Evolutionary conservation across 35 echinoderm and acorn worm genomes (phyloP).

Genomic region (Ptychodera flava): DNA sequence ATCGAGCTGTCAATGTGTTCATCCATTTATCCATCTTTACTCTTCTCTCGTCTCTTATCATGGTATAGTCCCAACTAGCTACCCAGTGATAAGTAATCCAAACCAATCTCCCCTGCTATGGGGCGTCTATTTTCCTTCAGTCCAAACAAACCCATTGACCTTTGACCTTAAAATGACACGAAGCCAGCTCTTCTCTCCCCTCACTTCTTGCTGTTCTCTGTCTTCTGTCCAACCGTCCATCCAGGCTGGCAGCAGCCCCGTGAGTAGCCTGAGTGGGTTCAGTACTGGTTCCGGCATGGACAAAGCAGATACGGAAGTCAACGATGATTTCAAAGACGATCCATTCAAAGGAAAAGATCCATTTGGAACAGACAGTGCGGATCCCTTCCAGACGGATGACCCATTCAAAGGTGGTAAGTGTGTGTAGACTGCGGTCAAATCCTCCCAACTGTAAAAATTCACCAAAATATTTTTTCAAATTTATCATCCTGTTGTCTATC

Average conservation of each 20-base stretch:
- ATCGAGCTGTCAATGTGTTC: too few species aligned
- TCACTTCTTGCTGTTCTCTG: too few species aligned
- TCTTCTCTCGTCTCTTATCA: too few species aligned
- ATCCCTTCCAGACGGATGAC: constrained; percentile 62
- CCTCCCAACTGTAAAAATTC: too few species aligned
- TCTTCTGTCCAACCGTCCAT: too few species aligned
- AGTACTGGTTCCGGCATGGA: constrained; percentile 66
- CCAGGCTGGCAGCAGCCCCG: constrained; percentile 94
- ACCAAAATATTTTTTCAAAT: too few species aligned
- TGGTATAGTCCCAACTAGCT: too few species aligned
- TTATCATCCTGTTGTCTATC: too few species aligned
- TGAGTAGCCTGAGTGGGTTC: constrained; percentile 93
- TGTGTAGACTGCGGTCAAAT: not conserved
- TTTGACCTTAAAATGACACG: not conserved
- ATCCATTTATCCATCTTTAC: too few species aligned
- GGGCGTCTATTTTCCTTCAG: constrained; percentile 10
- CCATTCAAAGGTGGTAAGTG: constrained; percentile 85
- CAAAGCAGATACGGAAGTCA: constrained; percentile 34
- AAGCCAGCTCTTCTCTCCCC: too few species aligned
- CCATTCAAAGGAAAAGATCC: constrained; percentile 90
- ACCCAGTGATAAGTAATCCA: too few species aligned
- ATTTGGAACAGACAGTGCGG: constrained; percentile 30
- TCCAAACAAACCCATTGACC: constrained; percentile 6
- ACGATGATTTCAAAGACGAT: constrained; percentile 69
- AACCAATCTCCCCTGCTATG: too few species aligned